phyloP scores from a whole-genome alignment of 1,140 invertebrate species.

The Ptiloglossa arizonensis region DNA sequence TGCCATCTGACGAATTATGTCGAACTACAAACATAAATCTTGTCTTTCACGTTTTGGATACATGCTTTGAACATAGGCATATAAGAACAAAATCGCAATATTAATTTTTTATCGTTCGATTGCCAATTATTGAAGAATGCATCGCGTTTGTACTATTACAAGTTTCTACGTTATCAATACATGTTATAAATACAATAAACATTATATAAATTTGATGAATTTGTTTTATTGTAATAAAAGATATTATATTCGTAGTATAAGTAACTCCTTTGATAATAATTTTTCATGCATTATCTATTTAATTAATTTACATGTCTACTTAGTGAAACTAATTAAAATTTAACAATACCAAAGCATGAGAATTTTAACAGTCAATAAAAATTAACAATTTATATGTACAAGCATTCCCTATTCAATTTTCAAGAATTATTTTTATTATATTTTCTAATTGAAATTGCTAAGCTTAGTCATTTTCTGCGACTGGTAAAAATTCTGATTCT shows the following conservation, averaged over 20 bases:
- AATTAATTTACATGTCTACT: background rate
- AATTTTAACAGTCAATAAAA: background rate
- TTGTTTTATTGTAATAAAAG: slow-evolving; percentile 25
- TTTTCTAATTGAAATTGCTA: background rate
- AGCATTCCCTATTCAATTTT: background rate
- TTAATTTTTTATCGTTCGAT: background rate
- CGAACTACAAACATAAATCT: no score
- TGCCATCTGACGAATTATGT: no score
- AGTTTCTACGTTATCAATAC: background rate
- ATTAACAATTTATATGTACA: background rate
- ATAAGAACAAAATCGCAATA: background rate
- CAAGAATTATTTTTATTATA: background rate
- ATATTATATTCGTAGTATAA: slow-evolving; percentile 1
- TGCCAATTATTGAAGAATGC: background rate
- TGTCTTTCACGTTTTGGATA: no score
- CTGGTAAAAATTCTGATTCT: slow-evolving; percentile 9
- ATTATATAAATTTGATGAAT: slow-evolving; percentile 3
- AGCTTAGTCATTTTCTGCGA: slow-evolving; percentile 2
- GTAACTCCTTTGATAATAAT: background rate
- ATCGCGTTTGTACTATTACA: background rate
- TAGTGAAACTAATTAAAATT: background rate
- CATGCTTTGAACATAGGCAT: no score
- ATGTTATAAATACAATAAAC: slow-evolving; percentile 4
- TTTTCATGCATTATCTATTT: background rate
- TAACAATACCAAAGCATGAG: background rate